These are phyloP conservation scores for Scaptomyza flava DNA, from an alignment of 2,888 invertebrate genomes.

Conservation along the genomic window DNA sequence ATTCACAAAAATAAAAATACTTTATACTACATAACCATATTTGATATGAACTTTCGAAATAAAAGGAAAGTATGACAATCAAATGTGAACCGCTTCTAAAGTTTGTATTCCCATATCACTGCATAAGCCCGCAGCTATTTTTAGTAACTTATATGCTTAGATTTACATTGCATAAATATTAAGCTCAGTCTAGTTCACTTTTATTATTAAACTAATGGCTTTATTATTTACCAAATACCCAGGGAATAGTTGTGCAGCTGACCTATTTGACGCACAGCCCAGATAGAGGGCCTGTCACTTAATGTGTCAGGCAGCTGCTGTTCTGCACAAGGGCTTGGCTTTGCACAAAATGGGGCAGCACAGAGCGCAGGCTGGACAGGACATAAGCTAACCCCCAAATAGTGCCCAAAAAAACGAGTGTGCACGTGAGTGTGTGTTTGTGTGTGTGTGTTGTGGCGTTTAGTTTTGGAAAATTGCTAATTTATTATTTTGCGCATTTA, in stretches of 20 bases:
- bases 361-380: slow-evolving; percentile 17
- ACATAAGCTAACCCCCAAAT: slow-evolving; percentile 26
- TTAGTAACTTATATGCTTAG: not conserved
- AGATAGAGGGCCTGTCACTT: slow-evolving; percentile 55
- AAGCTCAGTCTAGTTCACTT: slow-evolving; percentile 12
- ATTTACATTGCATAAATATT: not conserved
- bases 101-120: not conserved
- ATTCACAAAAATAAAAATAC: too few species aligned
- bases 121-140: not conserved
- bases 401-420: slow-evolving; percentile 16
- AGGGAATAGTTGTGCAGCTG: slow-evolving; percentile 55
- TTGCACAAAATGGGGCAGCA: slow-evolving; percentile 22
- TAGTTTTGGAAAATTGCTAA: slow-evolving; percentile 72
- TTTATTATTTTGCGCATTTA: slow-evolving; percentile 82
- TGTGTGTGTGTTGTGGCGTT: slow-evolving; percentile 54
- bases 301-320: slow-evolving; percentile 54
- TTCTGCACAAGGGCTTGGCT: slow-evolving; percentile 14
- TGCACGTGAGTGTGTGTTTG: slow-evolving; percentile 15
- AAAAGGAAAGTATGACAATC: too few species aligned
- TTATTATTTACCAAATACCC: slow-evolving; percentile 57
- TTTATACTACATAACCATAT: too few species aligned
- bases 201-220: slow-evolving; percentile 44
- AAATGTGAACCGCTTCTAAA: not conserved
- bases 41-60: too few species aligned
- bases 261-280: slow-evolving; percentile 50